phyloP scores from a whole-genome alignment of 1,140 invertebrate species.

The Doryteuthis pealeii region DNA sequence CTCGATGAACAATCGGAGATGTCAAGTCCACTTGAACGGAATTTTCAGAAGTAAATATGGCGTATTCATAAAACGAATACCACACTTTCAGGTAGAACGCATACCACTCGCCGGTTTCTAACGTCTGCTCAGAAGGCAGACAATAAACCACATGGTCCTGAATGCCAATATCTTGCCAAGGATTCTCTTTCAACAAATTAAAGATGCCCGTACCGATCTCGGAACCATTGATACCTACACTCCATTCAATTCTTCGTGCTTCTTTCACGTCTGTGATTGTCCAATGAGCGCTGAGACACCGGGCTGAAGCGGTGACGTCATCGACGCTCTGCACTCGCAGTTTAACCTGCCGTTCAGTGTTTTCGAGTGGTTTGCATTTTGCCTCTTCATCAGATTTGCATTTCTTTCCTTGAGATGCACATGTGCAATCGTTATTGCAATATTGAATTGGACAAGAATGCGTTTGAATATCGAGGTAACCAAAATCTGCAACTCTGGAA shows the following conservation, averaged over 20 bases:
- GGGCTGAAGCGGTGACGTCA: constrained; percentile 21
- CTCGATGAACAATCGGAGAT: constrained; percentile 25
- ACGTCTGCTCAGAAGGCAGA: constrained; percentile 16
- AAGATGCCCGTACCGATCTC: constrained; percentile 29
- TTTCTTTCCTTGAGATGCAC: constrained; percentile 28
- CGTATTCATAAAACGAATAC: constrained; percentile 19
- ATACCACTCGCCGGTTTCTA: constrained; percentile 24
- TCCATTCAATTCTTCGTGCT: constrained; percentile 31
- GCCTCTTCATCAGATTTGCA: constrained; percentile 15
- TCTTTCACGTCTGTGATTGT: not conserved
- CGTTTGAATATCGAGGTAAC: constrained; percentile 20
- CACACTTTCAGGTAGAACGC: constrained; percentile 33
- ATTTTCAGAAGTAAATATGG: constrained; percentile 20
- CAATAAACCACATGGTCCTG: constrained; percentile 28
- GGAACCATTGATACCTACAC: constrained; percentile 24
- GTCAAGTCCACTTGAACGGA: constrained; percentile 27
- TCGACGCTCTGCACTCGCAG: not conserved
- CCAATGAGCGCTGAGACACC: constrained; percentile 30
- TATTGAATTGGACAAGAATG: constrained; percentile 32
- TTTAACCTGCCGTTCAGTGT: not conserved
- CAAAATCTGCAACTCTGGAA: not conserved
- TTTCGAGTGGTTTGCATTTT: not conserved
- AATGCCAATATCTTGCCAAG: constrained; percentile 34
- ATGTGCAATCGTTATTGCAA: constrained; percentile 38
- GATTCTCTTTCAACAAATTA: constrained; percentile 19